phyloP scores from a whole-genome alignment of 1,140 invertebrate genomes.

The Megalopta genalis region DNA sequence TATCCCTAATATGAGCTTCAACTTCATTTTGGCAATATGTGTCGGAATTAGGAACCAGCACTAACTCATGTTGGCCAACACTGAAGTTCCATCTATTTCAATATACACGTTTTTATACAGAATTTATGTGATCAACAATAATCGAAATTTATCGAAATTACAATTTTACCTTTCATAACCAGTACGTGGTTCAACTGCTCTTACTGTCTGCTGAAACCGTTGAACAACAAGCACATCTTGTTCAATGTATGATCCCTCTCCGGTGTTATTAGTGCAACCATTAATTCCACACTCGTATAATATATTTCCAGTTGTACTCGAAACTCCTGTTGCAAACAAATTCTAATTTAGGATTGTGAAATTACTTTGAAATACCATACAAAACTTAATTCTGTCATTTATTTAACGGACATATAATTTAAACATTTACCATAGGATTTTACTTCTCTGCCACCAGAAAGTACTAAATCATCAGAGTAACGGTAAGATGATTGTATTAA shows the following conservation, averaged over 20 bases:
- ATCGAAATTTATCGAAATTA: slow-evolving; percentile 12
- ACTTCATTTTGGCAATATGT: slow-evolving; percentile 79
- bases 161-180: slow-evolving; percentile 88
- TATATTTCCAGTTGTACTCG: slow-evolving; percentile 87
- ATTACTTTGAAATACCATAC: background rate
- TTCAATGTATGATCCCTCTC: slow-evolving; percentile 73
- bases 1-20: slow-evolving; percentile 75
- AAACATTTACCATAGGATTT: slow-evolving; percentile 81
- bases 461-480: slow-evolving; percentile 91
- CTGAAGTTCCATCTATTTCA: slow-evolving; percentile 94
- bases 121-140: background rate
- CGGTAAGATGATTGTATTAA: slow-evolving; percentile 91
- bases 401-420: background rate
- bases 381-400: background rate
- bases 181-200: slow-evolving; percentile 90
- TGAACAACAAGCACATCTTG: slow-evolving; percentile 88
- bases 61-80: slow-evolving; percentile 92
- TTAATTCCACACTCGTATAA: slow-evolving; percentile 88
- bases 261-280: slow-evolving; percentile 85
- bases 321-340: slow-evolving; percentile 82
- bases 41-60: slow-evolving; percentile 80
- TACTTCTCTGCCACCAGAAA: slow-evolving; percentile 89
- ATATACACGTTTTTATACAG: slow-evolving; percentile 18
- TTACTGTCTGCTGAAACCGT: slow-evolving; percentile 90
- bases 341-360: too few relatives aligned